A percentile compares a stretch with the other conserved stretches of the same genome.
Evolutionary conservation across 2,113 vertebrate genomes (phyloP).

Genomic region (Illadopsis cleaveri): DNA sequence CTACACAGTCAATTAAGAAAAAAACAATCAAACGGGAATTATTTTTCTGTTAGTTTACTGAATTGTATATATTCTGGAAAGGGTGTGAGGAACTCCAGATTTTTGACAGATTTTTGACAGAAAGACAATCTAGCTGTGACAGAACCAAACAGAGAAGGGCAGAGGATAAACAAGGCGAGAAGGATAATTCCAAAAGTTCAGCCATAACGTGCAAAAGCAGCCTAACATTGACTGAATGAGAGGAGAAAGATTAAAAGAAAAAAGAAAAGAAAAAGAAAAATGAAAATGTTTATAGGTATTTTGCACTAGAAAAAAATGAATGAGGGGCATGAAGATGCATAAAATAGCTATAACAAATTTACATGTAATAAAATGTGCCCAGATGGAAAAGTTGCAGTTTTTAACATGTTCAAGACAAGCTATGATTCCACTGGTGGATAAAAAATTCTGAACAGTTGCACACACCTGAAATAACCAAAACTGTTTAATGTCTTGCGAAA

Average conservation of each 20-base stretch:
- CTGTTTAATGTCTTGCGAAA: neutral
- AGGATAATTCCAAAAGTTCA: neutral
- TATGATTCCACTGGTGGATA: neutral
- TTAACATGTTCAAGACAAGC: neutral
- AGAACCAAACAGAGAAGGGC: neutral
- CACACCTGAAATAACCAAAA: neutral
- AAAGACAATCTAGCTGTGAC: neutral
- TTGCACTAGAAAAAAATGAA: neutral
- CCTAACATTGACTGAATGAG: neutral
- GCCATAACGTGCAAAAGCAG: neutral
- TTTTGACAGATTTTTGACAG: neutral
- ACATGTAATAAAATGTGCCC: rapidly evolving
- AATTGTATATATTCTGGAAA: neutral
- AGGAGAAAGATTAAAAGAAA: neutral
- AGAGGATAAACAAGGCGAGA: neutral
- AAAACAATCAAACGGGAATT: neutral
- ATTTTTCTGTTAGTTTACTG: neutral
- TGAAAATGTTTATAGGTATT: rapidly evolving
- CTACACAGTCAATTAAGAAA: neutral
- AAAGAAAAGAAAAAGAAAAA: neutral
- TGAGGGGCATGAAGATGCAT: rapidly evolving
- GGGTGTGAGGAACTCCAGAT: neutral
- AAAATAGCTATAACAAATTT: neutral
- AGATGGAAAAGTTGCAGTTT: neutral
- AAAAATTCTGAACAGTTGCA: neutral